A percentile compares a stretch with the other conserved stretches of the same genome.
These are phyloP conservation scores for Bruchidius siliquastri DNA, from an alignment of 2,888 invertebrate species.

Conservation along the genomic window DNA sequence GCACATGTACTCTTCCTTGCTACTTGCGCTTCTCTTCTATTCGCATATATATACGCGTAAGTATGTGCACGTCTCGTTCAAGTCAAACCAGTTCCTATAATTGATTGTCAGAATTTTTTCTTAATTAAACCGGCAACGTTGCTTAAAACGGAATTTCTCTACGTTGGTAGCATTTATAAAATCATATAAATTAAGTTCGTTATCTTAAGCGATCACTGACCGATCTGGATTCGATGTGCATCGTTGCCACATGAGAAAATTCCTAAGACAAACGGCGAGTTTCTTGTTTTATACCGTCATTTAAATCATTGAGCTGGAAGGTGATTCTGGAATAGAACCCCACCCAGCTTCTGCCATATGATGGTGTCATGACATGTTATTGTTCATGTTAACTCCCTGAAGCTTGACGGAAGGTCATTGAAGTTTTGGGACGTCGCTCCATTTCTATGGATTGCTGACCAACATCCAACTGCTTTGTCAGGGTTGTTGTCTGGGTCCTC, in stretches of 20 bases:
- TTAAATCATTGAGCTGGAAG: too few relatives aligned
- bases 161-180: constrained; percentile 29
- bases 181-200: constrained; percentile 10
- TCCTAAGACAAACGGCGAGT: background rate
- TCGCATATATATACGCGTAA: background rate
- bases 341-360: too few relatives aligned
- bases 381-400: too few relatives aligned
- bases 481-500: too few relatives aligned
- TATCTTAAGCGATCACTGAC: background rate
- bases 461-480: too few relatives aligned
- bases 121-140: constrained; percentile 28
- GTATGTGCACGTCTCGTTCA: constrained; percentile 19
- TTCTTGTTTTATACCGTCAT: too few relatives aligned
- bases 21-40: background rate
- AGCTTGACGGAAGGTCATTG: too few relatives aligned
- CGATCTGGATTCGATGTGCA: background rate
- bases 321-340: too few relatives aligned
- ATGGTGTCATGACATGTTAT: too few relatives aligned
- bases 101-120: constrained; percentile 29
- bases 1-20: background rate
- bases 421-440: too few relatives aligned
- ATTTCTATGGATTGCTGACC: too few relatives aligned
- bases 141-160: constrained; percentile 26
- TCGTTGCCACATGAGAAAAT: constrained; percentile 1
- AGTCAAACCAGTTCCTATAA: constrained; percentile 27